A percentile compares a stretch with the other conserved stretches of the same genome.
Conservation (phyloP, 2,888 invertebrate genomes). For the Himalopsyche tibetana region DNA sequence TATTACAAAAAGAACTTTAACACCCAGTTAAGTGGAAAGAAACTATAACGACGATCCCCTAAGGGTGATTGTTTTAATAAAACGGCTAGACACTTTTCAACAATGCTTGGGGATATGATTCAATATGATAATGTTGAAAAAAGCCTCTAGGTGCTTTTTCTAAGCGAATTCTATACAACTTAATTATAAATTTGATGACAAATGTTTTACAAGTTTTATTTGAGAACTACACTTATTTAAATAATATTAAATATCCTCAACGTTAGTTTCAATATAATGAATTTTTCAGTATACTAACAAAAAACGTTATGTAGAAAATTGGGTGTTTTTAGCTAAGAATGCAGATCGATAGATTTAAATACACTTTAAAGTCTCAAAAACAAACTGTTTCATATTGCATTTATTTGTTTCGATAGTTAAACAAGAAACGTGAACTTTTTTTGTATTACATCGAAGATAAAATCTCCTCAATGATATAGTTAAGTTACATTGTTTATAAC, state of each 20-base stretch:
- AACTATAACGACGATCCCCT: not conserved
- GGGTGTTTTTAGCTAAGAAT: too few species aligned
- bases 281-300: too few species aligned
- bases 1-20: not conserved
- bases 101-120: not conserved
- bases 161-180: not conserved
- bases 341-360: too few species aligned
- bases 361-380: too few species aligned
- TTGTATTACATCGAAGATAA: too few species aligned
- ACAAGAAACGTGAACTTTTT: too few species aligned
- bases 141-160: not conserved
- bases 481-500: too few species aligned
- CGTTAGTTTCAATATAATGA: not conserved
- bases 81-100: conserved; percentile 13
- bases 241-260: not conserved
- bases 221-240: not conserved
- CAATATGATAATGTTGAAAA: not conserved
- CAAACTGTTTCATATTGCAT: too few species aligned
- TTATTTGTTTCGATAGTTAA: too few species aligned
- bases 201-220: not conserved
- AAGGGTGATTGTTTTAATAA: not conserved
- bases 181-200: not conserved
- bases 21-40: not conserved
- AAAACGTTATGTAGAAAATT: too few species aligned
- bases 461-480: too few species aligned